Evolutionary conservation across 2,113 vertebrate species (phyloP).

Genomic region (Thermophis baileyi): DNA sequence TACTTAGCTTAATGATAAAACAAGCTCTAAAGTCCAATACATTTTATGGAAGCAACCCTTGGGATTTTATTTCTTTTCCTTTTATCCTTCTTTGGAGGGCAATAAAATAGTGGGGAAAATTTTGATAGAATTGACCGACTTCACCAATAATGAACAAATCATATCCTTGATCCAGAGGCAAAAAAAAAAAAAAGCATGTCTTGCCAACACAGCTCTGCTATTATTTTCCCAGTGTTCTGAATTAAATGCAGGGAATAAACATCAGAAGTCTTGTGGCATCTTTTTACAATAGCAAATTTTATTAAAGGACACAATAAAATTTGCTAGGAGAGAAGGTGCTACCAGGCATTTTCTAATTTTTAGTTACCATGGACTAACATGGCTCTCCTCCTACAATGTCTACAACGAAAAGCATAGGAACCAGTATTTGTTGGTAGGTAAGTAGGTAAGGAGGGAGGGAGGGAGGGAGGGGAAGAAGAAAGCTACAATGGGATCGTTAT

Average conservation of each 20-base stretch:
- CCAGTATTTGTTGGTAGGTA: background rate
- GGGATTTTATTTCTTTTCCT: slow-evolving; percentile 40
- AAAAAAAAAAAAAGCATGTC: slow-evolving; percentile 42
- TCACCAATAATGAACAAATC: slow-evolving; percentile 38
- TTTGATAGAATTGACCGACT: slow-evolving; percentile 62
- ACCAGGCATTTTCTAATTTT: background rate
- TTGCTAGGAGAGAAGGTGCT: background rate
- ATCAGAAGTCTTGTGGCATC: background rate
- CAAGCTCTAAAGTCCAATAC: slow-evolving; percentile 57
- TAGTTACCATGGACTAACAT: background rate
- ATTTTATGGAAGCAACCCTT: slow-evolving; percentile 47
- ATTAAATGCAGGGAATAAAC: slow-evolving; percentile 40
- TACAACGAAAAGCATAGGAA: slow-evolving; percentile 25
- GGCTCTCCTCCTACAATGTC: background rate
- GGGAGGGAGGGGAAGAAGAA: background rate
- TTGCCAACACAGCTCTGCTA: slow-evolving; percentile 57
- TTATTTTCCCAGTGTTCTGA: slow-evolving; percentile 52
- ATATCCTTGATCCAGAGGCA: slow-evolving; percentile 66
- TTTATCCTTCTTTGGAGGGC: slow-evolving; percentile 65
- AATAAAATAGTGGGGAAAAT: slow-evolving; percentile 66
- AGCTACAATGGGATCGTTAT: background rate
- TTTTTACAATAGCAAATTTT: background rate
- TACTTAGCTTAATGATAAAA: slow-evolving; percentile 67
- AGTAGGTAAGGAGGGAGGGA: fast-evolving
- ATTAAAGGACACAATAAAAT: background rate